phyloP scores from a whole-genome alignment of 2,888 invertebrate genomes.

The Dasypogon diadema region DNA sequence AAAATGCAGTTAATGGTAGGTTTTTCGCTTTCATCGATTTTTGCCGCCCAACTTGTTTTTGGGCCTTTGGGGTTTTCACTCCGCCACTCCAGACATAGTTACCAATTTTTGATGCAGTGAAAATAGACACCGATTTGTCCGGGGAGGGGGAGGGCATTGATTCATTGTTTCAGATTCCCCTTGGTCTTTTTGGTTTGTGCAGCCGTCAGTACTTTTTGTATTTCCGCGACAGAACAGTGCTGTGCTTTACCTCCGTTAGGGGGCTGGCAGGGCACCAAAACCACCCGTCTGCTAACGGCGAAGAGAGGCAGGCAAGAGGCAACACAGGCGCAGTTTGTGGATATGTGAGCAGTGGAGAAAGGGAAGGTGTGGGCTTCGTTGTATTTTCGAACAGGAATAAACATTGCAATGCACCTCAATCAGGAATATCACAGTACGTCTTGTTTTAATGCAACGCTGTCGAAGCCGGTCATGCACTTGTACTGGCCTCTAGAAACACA shows the following conservation, averaged over 20 bases:
- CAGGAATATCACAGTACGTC: not conserved
- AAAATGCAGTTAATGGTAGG: conserved; percentile 49
- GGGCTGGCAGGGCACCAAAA: not conserved
- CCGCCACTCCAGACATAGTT: not conserved
- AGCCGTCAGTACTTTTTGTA: conserved; percentile 31
- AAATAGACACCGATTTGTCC: not conserved
- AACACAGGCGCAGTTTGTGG: no score
- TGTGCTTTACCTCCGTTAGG: not conserved
- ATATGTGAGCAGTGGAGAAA: no score
- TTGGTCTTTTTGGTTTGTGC: conserved; percentile 13
- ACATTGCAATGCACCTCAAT: conserved; percentile 35
- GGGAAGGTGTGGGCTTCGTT: conserved; percentile 1
- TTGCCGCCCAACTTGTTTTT: not conserved
- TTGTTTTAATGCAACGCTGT: no score
- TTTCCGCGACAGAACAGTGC: conserved; percentile 39
- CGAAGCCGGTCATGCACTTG: no score
- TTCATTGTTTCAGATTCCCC: conserved; percentile 32
- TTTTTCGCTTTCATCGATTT: conserved; percentile 2
- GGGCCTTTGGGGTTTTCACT: conserved; percentile 1
- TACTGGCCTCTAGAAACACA: no score
- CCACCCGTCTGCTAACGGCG: no score
- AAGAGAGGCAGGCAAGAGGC: no score
- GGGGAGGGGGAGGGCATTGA: conserved; percentile 28
- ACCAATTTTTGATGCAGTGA: conserved; percentile 13
- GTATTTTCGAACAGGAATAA: not conserved